Evolutionary conservation across 2,113 vertebrate species (phyloP), one percentile per base, ranked within the genome.

Genomic region (Dissostichus mawsoni): DNA sequence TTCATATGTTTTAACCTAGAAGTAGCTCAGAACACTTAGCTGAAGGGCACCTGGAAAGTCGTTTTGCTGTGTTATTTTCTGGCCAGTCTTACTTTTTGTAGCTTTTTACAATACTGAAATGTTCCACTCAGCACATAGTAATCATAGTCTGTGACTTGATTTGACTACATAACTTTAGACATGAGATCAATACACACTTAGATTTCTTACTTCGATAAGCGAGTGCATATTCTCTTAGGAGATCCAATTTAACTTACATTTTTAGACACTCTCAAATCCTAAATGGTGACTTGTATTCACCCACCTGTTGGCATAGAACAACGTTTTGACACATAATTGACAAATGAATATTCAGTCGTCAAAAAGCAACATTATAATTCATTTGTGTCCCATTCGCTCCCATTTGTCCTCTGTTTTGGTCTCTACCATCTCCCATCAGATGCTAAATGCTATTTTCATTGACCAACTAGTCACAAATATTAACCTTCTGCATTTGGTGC

Each of bases 1-100:
- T 79, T 78, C 36, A 69, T 56, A 72, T 11, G 41, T 69, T 65
- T 68, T 3, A 20, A 36, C 51, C 20, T 11, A 65, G 56, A 57
- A 33, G 44, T 20, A 29, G 57, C 48, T 69, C 44, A 8, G 55
- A 59, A n/a, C 25, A 14, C 63, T 50, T 13, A 20, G 55, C 51
- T 67, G 14, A 78, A 84, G 70, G 58, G 18, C 47, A 52, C 58
- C 47, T 62, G 11, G 6, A 36, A 36, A 20, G 12, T n/a, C 2
- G 10, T 6, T 58, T 71, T 48, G 8, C 8, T 16, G 47, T 56
- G 14, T 16, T 70, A 50, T 63, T 78, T 55, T 61, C 3, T 18
- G 58, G n/a, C 73, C 56, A 20, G n/a, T 51, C 12, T 50, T 59
- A 29, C 29, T 29, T 29, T 29, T 25, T 67, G 4, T 16, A 47